Base-by-base conservation (phyloP, 2,113 vertebrate species). In the Cariama cristata region DNA sequence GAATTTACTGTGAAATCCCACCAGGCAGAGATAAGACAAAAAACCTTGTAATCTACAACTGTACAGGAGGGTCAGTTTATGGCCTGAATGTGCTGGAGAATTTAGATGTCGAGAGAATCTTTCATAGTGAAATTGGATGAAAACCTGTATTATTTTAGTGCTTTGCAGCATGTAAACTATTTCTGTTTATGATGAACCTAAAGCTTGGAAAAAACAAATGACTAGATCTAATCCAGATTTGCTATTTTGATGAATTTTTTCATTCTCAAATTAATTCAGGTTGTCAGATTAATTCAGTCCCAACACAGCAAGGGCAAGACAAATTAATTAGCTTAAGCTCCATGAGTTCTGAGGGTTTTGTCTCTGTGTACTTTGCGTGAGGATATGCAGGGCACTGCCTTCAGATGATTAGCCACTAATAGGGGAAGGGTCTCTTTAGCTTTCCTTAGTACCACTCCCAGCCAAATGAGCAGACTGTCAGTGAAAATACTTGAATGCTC, bases 1-100 rank as follows among this genome's bases (percentile, higher is more conserved):
- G 79, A 96, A 94, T 94, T 94, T 58, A 30, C 95, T 86, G 84
- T 93, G 89, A 93, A 97, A 96, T 96, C 96, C 93, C 91, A 95
- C 38, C 69, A 76, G 93, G 86, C 92, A 87, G 81, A 96, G 95
- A 96, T 95, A 96, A 96, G 91, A 52, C 84, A 76, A 42, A 91
- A 95, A 95, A 42, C 91, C 76, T 63, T 69, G 93, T 96, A 96
- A 96, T 96, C 94, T 96, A 26, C 91, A 80, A 0, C 74, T 66
- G 20, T 81, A 82, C 95, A 95, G 93, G 55, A 96, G 84, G 93
- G 95, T 94, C 96, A 96, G 80, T 94, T 82, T 87, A 91, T 91
- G 95, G 94, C 86, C 84, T 42, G 50, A 21, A 33, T 18, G 42
- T 91, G 80, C 73, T 87, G 89, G 72, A 86, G 90, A 94, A 81